Evolutionary conservation across 2,797 vertebrate genomes (phyloP).

Genomic region (Sebastolobus alascanus): DNA sequence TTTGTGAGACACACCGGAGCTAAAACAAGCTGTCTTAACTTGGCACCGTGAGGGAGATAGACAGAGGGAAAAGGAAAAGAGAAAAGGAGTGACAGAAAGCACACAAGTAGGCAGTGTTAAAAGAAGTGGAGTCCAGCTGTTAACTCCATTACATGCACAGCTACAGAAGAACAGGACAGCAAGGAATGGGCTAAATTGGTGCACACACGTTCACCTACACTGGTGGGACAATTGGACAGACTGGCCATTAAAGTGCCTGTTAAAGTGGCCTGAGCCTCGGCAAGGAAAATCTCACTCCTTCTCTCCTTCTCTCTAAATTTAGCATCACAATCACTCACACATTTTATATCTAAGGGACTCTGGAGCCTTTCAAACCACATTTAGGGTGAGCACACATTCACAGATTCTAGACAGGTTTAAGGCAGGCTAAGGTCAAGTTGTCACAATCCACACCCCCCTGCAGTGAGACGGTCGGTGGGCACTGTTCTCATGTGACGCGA

Average conservation of each 20-base stretch:
- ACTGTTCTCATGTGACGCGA: neutral
- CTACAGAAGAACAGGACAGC: conserved; percentile 79
- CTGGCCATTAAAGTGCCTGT: conserved; percentile 69
- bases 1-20: conserved; percentile 21
- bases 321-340: neutral
- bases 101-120: conserved; percentile 63
- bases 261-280: conserved; percentile 64
- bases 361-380: conserved; percentile 11
- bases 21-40: conserved; percentile 61
- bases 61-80: conserved; percentile 17
- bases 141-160: conserved; percentile 79
- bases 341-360: conserved; percentile 6
- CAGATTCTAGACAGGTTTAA: neutral
- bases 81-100: conserved; percentile 49
- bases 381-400: neutral
- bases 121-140: conserved; percentile 82
- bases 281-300: conserved; percentile 34
- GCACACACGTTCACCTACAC: conserved; percentile 56
- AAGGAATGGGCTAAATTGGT: conserved; percentile 69
- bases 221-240: conserved; percentile 69
- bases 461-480: neutral
- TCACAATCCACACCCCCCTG: neutral
- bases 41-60: conserved; percentile 14
- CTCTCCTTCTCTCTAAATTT: conserved; percentile 16
- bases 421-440: neutral